phyloP scores from a whole-genome alignment of 2,888 invertebrate species.

The Orthonychiurus folsomi region DNA sequence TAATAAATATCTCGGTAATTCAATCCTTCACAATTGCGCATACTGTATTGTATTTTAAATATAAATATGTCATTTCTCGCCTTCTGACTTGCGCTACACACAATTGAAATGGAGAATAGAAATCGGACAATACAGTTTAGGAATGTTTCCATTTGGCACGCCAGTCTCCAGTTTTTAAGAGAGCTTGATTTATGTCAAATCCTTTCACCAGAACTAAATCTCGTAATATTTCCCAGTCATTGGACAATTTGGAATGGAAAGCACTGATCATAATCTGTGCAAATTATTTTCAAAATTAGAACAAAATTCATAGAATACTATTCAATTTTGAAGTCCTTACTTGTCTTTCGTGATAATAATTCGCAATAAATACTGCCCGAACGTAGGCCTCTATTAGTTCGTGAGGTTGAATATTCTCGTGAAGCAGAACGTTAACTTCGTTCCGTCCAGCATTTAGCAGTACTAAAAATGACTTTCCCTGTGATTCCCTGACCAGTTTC shows the following conservation, averaged over 20 bases:
- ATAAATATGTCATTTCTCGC: too few species aligned
- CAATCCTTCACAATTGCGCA: background rate
- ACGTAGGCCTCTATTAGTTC: constrained; percentile 61
- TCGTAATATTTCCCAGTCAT: constrained; percentile 6
- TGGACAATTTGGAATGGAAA: background rate
- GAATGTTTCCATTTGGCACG: constrained; percentile 33
- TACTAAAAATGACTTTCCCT: constrained; percentile 51
- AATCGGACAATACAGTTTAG: too few species aligned
- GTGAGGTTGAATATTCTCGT: constrained; percentile 47
- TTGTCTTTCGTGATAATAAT: constrained; percentile 12
- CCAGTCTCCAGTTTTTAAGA: constrained; percentile 32
- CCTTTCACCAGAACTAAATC: background rate
- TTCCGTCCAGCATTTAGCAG: constrained; percentile 47
- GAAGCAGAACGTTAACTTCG: constrained; percentile 53
- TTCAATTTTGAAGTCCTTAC: constrained; percentile 14
- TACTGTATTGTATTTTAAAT: too few species aligned
- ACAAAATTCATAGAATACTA: constrained; percentile 18
- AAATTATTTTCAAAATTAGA: too few species aligned
- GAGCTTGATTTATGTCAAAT: constrained; percentile 14
- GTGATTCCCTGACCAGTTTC: constrained; percentile 46
- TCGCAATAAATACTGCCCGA: constrained; percentile 55
- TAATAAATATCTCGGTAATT: too few species aligned
- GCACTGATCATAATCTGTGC: constrained; percentile 16
- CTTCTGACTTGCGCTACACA: too few species aligned
- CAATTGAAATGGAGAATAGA: too few species aligned